A percentile compares a stretch with the other conserved stretches of the same genome.
phyloP scores from a whole-genome alignment of 2,113 vertebrate genomes.

The Seriola quinqueradiata region DNA sequence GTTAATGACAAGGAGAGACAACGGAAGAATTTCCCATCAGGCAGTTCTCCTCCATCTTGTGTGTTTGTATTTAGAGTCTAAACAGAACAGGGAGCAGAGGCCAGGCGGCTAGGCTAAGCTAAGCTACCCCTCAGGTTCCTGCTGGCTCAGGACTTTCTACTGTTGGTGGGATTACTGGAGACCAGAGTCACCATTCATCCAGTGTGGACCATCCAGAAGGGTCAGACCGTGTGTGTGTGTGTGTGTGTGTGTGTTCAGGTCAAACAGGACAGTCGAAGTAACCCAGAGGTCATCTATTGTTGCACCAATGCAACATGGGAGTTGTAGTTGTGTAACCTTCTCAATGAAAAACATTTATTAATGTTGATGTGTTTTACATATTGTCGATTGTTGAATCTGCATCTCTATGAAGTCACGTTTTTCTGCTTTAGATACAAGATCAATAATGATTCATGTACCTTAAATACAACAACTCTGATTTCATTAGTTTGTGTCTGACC shows the following conservation, averaged over 20 bases:
- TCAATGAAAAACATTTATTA: too few relatives aligned
- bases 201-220: slow-evolving; percentile 62
- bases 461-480: too few relatives aligned
- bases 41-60: neutral
- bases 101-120: slow-evolving; percentile 19
- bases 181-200: slow-evolving; percentile 51
- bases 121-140: slow-evolving; percentile 62
- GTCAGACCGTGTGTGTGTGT: slow-evolving; percentile 34
- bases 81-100: slow-evolving; percentile 21
- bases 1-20: neutral
- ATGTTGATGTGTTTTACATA: too few relatives aligned
- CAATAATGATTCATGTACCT: too few relatives aligned
- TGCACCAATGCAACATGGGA: neutral
- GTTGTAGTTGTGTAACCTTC: neutral
- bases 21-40: neutral
- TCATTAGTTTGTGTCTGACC: too few relatives aligned
- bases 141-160: slow-evolving; percentile 75
- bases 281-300: slow-evolving; percentile 35
- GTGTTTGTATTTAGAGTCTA: slow-evolving; percentile 25
- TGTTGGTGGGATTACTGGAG: slow-evolving; percentile 73
- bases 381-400: too few relatives aligned
- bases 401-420: too few relatives aligned
- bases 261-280: slow-evolving; percentile 48
- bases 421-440: too few relatives aligned
- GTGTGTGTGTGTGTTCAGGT: slow-evolving; percentile 38